phyloP scores from a whole-genome alignment of 2,113 vertebrate genomes.

The Vanacampus margaritifer region DNA sequence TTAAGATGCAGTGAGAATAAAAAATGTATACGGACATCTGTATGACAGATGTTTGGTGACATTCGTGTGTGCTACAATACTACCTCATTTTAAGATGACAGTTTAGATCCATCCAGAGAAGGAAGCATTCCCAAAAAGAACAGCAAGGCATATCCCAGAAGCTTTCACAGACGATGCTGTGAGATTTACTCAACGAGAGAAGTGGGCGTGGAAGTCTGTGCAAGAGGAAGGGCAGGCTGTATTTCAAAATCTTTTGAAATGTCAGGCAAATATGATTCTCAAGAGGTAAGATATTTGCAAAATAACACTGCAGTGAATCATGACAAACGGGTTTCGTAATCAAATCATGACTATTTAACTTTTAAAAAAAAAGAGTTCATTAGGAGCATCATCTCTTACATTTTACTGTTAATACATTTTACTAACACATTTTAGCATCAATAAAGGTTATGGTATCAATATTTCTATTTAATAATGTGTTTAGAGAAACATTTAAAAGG shows the following conservation, averaged over 20 bases:
- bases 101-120: slow-evolving; percentile 70
- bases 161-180: slow-evolving; percentile 65
- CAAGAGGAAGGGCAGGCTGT: slow-evolving; percentile 34
- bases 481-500: neutral
- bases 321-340: slow-evolving; percentile 34
- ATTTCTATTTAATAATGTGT: neutral
- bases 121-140: slow-evolving; percentile 70
- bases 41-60: slow-evolving; percentile 69
- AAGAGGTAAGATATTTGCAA: slow-evolving; percentile 58
- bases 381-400: neutral
- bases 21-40: slow-evolving; percentile 67
- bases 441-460: neutral
- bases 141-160: slow-evolving; percentile 70
- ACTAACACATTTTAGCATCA: neutral
- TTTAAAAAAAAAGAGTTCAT: neutral
- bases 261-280: slow-evolving; percentile 62
- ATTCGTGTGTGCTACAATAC: slow-evolving; percentile 43
- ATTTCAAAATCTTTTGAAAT: slow-evolving; percentile 67
- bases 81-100: slow-evolving; percentile 68
- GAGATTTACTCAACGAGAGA: slow-evolving; percentile 64
- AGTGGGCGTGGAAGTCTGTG: slow-evolving; percentile 23
- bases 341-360: slow-evolving; percentile 16
- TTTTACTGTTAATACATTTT: neutral
- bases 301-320: slow-evolving; percentile 44
- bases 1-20: slow-evolving; percentile 61